These are phyloP conservation scores for Phataginus tricuspis DNA, from an alignment of 2,797 vertebrate genomes.

Conservation along the genomic window DNA sequence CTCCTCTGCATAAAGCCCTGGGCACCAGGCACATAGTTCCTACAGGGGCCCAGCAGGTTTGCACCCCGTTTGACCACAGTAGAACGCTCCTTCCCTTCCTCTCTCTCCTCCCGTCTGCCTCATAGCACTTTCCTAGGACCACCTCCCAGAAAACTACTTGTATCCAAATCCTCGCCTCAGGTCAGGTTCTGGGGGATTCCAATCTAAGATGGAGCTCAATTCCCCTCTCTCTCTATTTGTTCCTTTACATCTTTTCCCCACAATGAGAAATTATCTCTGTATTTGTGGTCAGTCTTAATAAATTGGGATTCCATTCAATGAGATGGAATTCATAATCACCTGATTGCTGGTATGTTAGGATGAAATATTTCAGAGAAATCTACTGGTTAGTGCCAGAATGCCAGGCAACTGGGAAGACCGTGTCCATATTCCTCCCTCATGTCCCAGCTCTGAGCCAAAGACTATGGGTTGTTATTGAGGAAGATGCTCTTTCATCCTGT, in stretches of 20 bases:
- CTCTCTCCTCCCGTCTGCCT: neutral
- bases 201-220: neutral
- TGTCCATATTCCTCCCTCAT: neutral
- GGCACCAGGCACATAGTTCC: neutral
- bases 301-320: neutral
- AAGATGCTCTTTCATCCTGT: constrained; percentile 7
- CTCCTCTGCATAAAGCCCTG: neutral
- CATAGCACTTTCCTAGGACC: neutral
- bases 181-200: neutral
- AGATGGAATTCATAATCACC: neutral
- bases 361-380: neutral
- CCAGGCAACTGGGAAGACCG: neutral
- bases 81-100: neutral
- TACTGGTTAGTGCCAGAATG: neutral
- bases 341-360: neutral
- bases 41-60: neutral
- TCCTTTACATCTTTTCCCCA: neutral
- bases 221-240: neutral
- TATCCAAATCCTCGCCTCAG: neutral
- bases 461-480: neutral
- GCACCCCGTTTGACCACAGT: neutral
- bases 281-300: neutral
- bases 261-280: neutral
- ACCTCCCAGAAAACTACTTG: neutral
- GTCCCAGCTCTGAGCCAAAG: neutral